Evolutionary conservation across 1,140 invertebrate genomes (phyloP).

Genomic region (Phortica variegata): DNA sequence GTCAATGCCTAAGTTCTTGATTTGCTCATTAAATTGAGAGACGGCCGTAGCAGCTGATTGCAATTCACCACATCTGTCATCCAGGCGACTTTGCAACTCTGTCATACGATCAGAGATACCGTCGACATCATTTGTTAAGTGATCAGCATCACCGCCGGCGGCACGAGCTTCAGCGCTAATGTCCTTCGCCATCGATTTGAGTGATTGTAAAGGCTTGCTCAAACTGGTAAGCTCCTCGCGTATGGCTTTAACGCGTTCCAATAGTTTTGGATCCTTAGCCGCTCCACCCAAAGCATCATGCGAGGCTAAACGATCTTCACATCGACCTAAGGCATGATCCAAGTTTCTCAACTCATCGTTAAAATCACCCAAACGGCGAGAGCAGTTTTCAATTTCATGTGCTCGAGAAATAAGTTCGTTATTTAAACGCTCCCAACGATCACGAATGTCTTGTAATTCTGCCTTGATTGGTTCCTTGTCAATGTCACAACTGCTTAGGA

Average conservation of each 20-base stretch:
- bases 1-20: slow-evolving; percentile 75
- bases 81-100: slow-evolving; percentile 73
- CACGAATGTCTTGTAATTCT: slow-evolving; percentile 76
- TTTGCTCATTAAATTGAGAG: slow-evolving; percentile 82
- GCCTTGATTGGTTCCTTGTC: slow-evolving; percentile 87
- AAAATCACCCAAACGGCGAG: slow-evolving; percentile 79
- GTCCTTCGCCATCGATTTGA: slow-evolving; percentile 71
- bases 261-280: slow-evolving; percentile 76
- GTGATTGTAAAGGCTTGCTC: slow-evolving; percentile 73
- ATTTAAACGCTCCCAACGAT: slow-evolving; percentile 87
- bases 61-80: slow-evolving; percentile 76
- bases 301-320: slow-evolving; percentile 82
- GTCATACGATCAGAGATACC: slow-evolving; percentile 75
- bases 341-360: slow-evolving; percentile 81
- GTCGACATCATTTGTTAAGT: slow-evolving; percentile 77
- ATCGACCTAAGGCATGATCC: slow-evolving; percentile 77
- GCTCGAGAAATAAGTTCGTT: slow-evolving; percentile 69
- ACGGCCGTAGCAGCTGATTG: slow-evolving; percentile 86
- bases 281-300: slow-evolving; percentile 78
- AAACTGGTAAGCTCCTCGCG: slow-evolving; percentile 74
- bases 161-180: slow-evolving; percentile 70
- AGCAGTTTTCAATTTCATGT: slow-evolving; percentile 81
- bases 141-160: slow-evolving; percentile 70
- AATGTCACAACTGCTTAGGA: slow-evolving; percentile 81
- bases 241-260: slow-evolving; percentile 78